Evolutionary conservation across 1,140 invertebrate genomes (phyloP), one percentile per base, ranked within the genome.

Genomic region (Macrobrachium rosenbergii): DNA sequence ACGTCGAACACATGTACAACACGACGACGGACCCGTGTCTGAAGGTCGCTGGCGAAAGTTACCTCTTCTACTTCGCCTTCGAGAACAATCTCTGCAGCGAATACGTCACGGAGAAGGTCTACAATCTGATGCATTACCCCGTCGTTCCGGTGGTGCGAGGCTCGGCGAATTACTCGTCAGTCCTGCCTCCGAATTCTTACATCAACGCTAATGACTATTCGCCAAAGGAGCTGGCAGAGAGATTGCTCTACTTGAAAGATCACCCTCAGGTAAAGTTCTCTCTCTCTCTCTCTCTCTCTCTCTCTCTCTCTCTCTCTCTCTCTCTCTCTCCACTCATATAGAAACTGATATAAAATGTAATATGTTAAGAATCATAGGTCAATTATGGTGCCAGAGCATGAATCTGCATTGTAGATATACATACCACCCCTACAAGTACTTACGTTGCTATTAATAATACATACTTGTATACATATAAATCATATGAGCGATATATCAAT

Each of bases 101-200:
- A 76, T 92, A 92, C 88, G 90, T 92, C 12, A 92, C 92, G 16
- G 92, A 92, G 69, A 92, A 92, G 78, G 88, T 92, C 43, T 92
- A 88, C 85, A 80, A 90, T 78, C 28, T 90, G 12, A 43, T 92
- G 59, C 83, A 90, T 28, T 83, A 87, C 43, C 88, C 91, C 28
- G 93, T 95, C 0, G 94, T 96, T 19, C 95, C 96, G 0, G 92
- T 96, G 59, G 94, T 96, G 23, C 93, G 95, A 92, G 95, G 95
- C 0, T 92, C 94, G 0, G 89, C 90, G 11, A 93, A 93, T 91
- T 95, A 93, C 91, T 91, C 91, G 37, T 92, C 89, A 89, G 88
- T 94, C 16, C 92, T 96, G 19, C 96, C 96, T 0, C 93, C 94
- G 0, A 90, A 92, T 83, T 96, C 95, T 0, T 96, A 94, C 89